Evolutionary conservation across 2,888 invertebrate species (phyloP), one percentile per base, ranked within the genome.

Genomic region (Acheta domesticus): DNA sequence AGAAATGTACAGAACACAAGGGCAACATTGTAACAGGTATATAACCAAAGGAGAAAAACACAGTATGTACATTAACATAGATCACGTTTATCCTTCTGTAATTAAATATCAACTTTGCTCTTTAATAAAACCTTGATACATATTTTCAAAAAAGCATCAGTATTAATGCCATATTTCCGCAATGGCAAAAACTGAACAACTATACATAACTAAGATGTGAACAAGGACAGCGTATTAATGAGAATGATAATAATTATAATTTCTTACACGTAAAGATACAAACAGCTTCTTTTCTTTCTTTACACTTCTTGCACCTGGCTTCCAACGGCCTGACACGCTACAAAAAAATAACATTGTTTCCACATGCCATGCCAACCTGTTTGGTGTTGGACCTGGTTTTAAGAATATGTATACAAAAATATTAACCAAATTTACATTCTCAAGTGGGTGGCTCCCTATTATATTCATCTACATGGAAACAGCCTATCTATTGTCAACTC

Each of bases 391-490:
- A 80, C 81, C 49, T 75, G 74, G 76, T 76, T 76, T 80, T 80
- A 80, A 79, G 81, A 82, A 82, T 81, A 81, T 80, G 81, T 79
- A 81, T 82, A 82, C 81, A 82, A 82, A 82, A 82, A 82, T 82
- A 82, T 82, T 78, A 81, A 80, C 82, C 79, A 76, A 82, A 81
- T 82, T 81, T 82, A 82, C 81, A 82, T 80, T 81, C 77, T 82
- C 74, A 78, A 74, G 75, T 75, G 76, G 62, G 81, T 82, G 80
- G 76, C 74, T 81, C 75, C 21, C 48, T 76, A 77, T 77, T 74
- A 74, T 73, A 74, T 74, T 78, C 62, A 74, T 76, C 73, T 80
- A 76, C 23, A 49, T 76, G 16, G 74, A 78, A 79, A 76, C 50
- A 36, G 75, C 48, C 78, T 74, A 78, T 14, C 77, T 77, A 77